Evolutionary conservation across 1,140 invertebrate genomes (phyloP).

Genomic region (Saccostrea cuccullata): DNA sequence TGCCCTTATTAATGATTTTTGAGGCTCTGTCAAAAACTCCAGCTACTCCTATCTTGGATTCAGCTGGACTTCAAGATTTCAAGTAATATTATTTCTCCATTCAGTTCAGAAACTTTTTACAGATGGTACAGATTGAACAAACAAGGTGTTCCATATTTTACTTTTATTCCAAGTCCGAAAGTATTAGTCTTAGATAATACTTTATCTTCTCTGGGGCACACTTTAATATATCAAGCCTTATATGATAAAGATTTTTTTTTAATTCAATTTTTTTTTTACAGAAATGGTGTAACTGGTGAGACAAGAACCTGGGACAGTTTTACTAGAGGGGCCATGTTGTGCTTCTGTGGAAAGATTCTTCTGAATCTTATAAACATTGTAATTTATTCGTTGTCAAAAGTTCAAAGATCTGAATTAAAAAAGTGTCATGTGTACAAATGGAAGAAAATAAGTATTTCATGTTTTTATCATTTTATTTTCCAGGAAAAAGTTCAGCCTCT

Average conservation of each 20-base stretch:
- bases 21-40: slow-evolving; percentile 62
- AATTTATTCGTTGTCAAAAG: slow-evolving; percentile 37
- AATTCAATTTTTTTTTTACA: slow-evolving; percentile 50
- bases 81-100: slow-evolving; percentile 49
- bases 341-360: slow-evolving; percentile 64
- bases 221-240: no score
- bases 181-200: no score
- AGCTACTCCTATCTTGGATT: slow-evolving; percentile 55
- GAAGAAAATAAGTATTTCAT: not conserved
- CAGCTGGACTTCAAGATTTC: slow-evolving; percentile 50
- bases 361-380: slow-evolving; percentile 65
- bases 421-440: not conserved
- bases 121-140: no score
- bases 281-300: slow-evolving; percentile 61
- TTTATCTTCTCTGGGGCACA: no score
- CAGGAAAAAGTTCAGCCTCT: slow-evolving; percentile 61
- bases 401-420: slow-evolving; percentile 8
- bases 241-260: no score
- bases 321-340: slow-evolving; percentile 64
- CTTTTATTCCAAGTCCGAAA: no score
- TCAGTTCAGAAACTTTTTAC: no score
- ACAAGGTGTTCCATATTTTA: slow-evolving; percentile 7
- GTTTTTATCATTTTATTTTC: not conserved
- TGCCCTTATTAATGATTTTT: slow-evolving; percentile 66
- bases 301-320: slow-evolving; percentile 59